Percentiles rank a stretch among this genome's conserved stretches.
These are phyloP conservation scores for Ancistrus triradiatus DNA, from an alignment of 2,113 vertebrate species.

Conservation along the genomic window DNA sequence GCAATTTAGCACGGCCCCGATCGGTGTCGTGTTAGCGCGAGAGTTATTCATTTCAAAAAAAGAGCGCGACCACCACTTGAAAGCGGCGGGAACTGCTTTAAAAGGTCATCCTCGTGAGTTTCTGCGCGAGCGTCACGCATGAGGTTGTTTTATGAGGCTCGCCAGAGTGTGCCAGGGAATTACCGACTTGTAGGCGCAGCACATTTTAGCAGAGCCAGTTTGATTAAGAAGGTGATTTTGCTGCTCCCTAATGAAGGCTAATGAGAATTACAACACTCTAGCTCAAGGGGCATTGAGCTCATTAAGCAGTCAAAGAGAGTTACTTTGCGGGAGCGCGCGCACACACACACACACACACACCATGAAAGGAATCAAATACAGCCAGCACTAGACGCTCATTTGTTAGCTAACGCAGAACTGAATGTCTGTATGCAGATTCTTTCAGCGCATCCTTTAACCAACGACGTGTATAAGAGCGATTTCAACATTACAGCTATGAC, in stretches of 20 bases:
- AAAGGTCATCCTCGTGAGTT: constrained; percentile 27
- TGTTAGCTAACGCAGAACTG: constrained; percentile 3
- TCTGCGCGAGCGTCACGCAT: constrained; percentile 38
- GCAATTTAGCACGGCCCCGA: constrained; percentile 75
- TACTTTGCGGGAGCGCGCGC: background rate
- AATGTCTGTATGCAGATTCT: background rate
- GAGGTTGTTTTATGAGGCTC: constrained; percentile 43
- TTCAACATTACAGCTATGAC: background rate
- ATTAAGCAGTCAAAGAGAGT: constrained; percentile 40
- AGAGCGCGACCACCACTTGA: constrained; percentile 26
- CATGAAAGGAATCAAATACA: constrained; percentile 24
- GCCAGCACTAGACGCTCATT: constrained; percentile 17
- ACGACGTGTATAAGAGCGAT: background rate
- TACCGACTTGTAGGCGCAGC: constrained; percentile 32
- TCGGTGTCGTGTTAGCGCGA: constrained; percentile 61
- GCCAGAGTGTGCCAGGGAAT: constrained; percentile 31
- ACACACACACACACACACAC: background rate
- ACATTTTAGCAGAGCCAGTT: constrained; percentile 40
- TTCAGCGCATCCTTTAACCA: background rate
- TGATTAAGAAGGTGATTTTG: constrained; percentile 43
- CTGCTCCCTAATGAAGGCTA: constrained; percentile 45
- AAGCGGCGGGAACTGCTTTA: constrained; percentile 26
- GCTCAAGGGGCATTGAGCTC: constrained; percentile 39
- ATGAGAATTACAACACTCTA: constrained; percentile 48
- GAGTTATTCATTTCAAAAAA: constrained; percentile 61